Evolutionary conservation across 2,113 vertebrate species (phyloP), one percentile per base, ranked within the genome.

Genomic region (Leptocoma aspasia): DNA sequence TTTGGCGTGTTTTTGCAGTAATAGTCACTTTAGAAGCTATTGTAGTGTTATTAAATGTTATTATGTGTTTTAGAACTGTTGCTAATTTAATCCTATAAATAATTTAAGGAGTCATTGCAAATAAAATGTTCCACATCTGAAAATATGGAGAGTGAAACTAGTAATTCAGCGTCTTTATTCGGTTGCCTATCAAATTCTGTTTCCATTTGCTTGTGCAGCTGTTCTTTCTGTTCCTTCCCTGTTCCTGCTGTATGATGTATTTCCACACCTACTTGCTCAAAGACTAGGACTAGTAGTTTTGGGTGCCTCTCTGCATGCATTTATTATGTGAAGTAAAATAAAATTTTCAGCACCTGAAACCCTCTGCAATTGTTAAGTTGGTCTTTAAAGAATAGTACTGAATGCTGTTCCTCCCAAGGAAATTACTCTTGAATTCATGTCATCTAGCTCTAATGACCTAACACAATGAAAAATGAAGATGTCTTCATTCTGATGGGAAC

Each of bases 381-480:
- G 35, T 91, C 42, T 94, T 70, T 89, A 45, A 83, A 89, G 64
- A 70, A 39, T 15, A 70, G 5, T 35, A n/a, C 50, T n/a, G 61
- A 54, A 45, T 30, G 16, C 6, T 33, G 72, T 66, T 72, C 27
- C n/a, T 42, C 37, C n/a, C n/a, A 31, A 87, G 57, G 64, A 47
- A 93, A 95, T 60, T 72, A 57, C 8, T 47, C 53, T 90, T 82
- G 50, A 53, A 77, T 95, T 85, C 28, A 56, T 42, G 33, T 69
- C 81, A 76, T 57, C 89, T 92, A 79, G 2, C n/a, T 92, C 22
- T 92, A 91, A 94, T 73, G 53, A 54, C 54, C 42, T 70, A 87
- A 72, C 82, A 69, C 78, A 96, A 85, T 42, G 66, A 91, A 85
- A 94, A 92, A 92, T 66, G 50, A 90, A 66, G 33, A 54, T 85